A percentile compares a stretch with the other conserved stretches of the same genome.
These are phyloP conservation scores for Diadromus collaris DNA, from an alignment of 2,888 invertebrate genomes.

Conservation along the genomic window DNA sequence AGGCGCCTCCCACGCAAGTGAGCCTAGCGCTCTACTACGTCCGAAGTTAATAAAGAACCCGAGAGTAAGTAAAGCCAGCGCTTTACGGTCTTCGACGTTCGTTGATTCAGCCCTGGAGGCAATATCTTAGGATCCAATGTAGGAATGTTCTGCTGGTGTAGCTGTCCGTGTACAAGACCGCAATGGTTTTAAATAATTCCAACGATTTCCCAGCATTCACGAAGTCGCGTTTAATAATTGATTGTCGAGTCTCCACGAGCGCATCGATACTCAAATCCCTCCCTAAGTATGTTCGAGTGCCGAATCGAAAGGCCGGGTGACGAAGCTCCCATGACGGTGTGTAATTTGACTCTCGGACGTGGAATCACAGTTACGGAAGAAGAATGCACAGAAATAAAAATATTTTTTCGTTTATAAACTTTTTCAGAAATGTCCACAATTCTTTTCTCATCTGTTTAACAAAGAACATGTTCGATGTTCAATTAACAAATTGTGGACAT, in stretches of 20 bases:
- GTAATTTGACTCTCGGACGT: conserved; percentile 69
- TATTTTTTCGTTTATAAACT: no score
- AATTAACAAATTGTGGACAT: no score
- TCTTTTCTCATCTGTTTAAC: no score
- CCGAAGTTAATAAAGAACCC: conserved; percentile 42
- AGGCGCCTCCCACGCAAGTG: conserved; percentile 46
- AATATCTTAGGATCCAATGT: conserved; percentile 49
- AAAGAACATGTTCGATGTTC: no score
- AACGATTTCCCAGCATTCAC: neutral
- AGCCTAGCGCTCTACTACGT: conserved; percentile 25
- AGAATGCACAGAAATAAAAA: conserved; percentile 32
- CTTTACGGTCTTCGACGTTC: conserved; percentile 52
- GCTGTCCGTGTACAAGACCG: conserved; percentile 14
- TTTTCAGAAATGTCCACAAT: no score
- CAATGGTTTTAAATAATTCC: conserved; percentile 2
- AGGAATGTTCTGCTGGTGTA: conserved; percentile 27
- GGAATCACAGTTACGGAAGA: conserved; percentile 73
- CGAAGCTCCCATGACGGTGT: conserved; percentile 62
- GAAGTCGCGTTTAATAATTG: neutral
- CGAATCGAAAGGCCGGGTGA: conserved; percentile 4
- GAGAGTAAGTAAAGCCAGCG: conserved; percentile 42
- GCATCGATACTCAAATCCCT: neutral
- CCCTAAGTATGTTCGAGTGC: neutral
- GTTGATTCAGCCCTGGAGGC: conserved; percentile 49
- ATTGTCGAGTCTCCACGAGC: no score